Evolutionary conservation across 2,113 vertebrate genomes (phyloP), one percentile per base, ranked within the genome.

Genomic region (Prunella fulvescens): DNA sequence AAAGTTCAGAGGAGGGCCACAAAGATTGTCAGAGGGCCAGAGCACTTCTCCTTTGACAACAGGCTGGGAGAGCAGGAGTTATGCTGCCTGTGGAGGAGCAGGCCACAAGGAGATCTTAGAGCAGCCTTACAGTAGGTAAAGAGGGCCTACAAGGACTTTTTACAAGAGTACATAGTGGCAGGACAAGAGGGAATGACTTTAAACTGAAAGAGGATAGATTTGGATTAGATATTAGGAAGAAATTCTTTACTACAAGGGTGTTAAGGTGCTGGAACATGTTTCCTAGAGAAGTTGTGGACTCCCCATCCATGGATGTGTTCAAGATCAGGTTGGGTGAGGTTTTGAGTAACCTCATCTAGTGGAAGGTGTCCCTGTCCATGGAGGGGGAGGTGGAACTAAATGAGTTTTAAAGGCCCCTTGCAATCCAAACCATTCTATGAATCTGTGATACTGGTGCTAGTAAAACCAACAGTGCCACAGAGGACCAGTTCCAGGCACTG

Each of bases 71-170:
- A 47, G 16, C 5, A 73, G n/a, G 47, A 26, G 7, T 24, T 82
- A 18, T 14, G 24, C 11, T 67, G 39, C 4, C 19, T 48, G 3
- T 9, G 37, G 44, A 58, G n/a, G 42, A 81, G 10, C 45, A 78
- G 42, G 25, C 29, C 53, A 23, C 0, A 0, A 45, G 19, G 15
- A 70, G 14, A 60, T 12, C 16, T 88, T 26, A 74, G 5, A 60
- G 44, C 8, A 62, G 37, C 64, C 12, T 71, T 61, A 15, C 14
- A 33, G 39, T 33, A 58, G 48, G 10, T 57, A 31, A 72, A 64
- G 18, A 58, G 12, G 42, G 22, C 9, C 20, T 28, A 47, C 3
- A 48, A 14, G 17, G 33, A 67, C 8, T n/a, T 54, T 51, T 62
- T 24, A 39, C 44, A 37, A 51, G 13, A 11, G 8, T n/a, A 8